phyloP scores from a whole-genome alignment of 2,113 vertebrate species.

The Tetrao urogallus region DNA sequence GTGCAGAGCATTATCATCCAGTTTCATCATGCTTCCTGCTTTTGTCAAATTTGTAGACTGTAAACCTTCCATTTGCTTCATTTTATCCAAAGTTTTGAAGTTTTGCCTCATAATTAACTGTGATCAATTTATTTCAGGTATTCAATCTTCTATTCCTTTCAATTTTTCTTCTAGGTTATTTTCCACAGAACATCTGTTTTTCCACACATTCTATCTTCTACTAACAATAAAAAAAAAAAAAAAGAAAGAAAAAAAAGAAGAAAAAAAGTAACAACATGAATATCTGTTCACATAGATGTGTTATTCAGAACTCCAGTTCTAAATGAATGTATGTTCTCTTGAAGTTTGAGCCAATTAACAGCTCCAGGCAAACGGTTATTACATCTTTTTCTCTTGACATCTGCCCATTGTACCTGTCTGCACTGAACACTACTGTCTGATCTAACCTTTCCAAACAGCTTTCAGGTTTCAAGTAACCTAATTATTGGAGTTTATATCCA shows the following conservation, averaged over 20 bases:
- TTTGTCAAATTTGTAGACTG: not conserved
- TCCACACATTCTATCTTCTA: not conserved
- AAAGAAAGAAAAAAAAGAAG: not conserved
- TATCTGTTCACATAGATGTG: not conserved
- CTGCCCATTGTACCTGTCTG: not conserved
- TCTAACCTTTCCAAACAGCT: not conserved
- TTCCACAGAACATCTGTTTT: not conserved
- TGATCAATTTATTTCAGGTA: not conserved
- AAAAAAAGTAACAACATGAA: not conserved
- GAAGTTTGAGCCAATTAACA: not conserved
- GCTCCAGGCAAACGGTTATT: not conserved
- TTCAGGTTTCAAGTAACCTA: not conserved
- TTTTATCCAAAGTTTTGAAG: too few species aligned
- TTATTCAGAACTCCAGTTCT: not conserved
- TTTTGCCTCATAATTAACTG: not conserved
- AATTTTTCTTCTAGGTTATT: not conserved
- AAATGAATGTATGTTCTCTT: not conserved
- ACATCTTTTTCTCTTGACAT: not conserved
- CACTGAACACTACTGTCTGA: not conserved
- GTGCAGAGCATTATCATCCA: not conserved
- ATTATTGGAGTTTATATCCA: not conserved
- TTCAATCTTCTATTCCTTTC: not conserved
- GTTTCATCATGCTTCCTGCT: not conserved
- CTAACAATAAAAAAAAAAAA: not conserved
- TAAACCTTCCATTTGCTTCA: not conserved